phyloP scores from a whole-genome alignment of 1,140 invertebrate species.

The Archivesica marissinica region DNA sequence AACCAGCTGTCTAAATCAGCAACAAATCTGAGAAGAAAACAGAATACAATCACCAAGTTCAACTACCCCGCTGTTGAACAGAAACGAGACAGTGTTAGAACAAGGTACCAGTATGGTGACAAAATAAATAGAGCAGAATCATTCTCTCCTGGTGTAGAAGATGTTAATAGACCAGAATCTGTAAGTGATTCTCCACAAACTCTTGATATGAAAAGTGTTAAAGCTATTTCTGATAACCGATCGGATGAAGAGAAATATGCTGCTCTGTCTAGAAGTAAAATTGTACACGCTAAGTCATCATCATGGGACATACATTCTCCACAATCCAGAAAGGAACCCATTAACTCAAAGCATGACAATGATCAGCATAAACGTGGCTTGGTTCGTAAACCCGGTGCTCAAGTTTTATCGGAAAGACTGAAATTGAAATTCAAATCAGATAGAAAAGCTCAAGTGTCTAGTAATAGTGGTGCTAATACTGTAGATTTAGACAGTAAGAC shows the following conservation, averaged over 20 bases:
- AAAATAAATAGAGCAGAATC: conserved; percentile 34
- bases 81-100: conserved; percentile 40
- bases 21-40: conserved; percentile 39
- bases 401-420: conserved; percentile 20
- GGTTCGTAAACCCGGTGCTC: not conserved
- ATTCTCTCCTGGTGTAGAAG: conserved; percentile 28
- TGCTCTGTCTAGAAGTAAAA: conserved; percentile 49
- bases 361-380: too few relatives aligned
- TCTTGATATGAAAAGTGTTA: not conserved
- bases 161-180: not conserved
- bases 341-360: not conserved
- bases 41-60: conserved; percentile 42
- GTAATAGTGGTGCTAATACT: conserved; percentile 20
- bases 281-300: conserved; percentile 45
- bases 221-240: conserved; percentile 40
- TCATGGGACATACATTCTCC: conserved; percentile 13
- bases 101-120: conserved; percentile 26
- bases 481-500: not conserved
- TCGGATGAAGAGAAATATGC: conserved; percentile 62
- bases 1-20: conserved; percentile 41
- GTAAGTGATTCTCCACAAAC: not conserved
- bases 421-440: conserved; percentile 13
- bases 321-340: not conserved
- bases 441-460: conserved; percentile 15
- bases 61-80: conserved; percentile 36